Percentiles rank a stretch among this genome's conserved stretches.
These are phyloP conservation scores for Cliona cf. orientalis DNA, from an alignment of 37 sponge, comb jelly and placozoan genomes.

Conservation along the genomic window DNA sequence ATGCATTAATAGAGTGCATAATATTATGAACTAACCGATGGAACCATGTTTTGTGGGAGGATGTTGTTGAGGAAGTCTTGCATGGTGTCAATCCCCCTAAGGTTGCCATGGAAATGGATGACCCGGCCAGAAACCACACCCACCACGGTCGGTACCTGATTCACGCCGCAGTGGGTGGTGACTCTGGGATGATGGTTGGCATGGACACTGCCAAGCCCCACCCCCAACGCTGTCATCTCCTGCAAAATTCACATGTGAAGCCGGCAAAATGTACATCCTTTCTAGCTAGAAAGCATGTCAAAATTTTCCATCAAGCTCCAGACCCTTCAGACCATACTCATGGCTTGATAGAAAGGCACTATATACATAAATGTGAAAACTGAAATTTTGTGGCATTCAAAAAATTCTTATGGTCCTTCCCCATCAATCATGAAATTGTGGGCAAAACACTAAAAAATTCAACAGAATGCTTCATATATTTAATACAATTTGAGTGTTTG, in stretches of 20 bases:
- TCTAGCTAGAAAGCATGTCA: too few relatives aligned
- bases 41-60: conserved; percentile 2
- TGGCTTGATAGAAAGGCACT: too few relatives aligned
- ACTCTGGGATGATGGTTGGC: conserved; percentile 11
- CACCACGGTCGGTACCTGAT: conserved; percentile 61
- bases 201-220: conserved; percentile 63
- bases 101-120: conserved; percentile 17
- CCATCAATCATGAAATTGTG: too few relatives aligned
- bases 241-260: too few relatives aligned
- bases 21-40: conserved; percentile 42
- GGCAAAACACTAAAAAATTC: neutral
- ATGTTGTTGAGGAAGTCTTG: conserved; percentile 16
- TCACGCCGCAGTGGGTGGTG: conserved; percentile 43
- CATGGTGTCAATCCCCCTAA: neutral
- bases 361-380: too few relatives aligned
- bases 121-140: conserved; percentile 51
- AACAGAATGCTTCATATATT: neutral
- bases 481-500: neutral
- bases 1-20: too few relatives aligned
- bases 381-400: too few relatives aligned
- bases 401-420: too few relatives aligned
- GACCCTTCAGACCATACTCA: too few relatives aligned
- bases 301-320: too few relatives aligned
- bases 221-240: conserved; percentile 29
- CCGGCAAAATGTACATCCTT: too few relatives aligned